Conservation (phyloP, 2,797 vertebrate species). For the Bradypodion ventrale region DNA sequence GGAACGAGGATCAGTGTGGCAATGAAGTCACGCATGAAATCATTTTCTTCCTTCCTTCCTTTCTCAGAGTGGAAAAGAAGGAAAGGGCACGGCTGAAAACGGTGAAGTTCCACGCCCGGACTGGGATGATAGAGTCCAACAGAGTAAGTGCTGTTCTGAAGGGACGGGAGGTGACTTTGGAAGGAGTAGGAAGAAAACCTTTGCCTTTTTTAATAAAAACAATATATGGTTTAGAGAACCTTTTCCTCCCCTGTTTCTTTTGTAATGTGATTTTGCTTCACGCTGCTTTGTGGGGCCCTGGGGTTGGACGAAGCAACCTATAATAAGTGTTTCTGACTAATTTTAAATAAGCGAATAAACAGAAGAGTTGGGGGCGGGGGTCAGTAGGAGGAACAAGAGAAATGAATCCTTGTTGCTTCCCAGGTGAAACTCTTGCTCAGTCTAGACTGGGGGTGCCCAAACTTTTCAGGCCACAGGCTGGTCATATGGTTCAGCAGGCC, state of each 20-base stretch:
- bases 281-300: not conserved
- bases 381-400: not conserved
- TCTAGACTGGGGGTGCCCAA: no score
- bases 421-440: not conserved
- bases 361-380: not conserved
- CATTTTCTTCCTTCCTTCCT: conserved; percentile 52
- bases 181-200: not conserved
- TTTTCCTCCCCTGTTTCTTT: not conserved
- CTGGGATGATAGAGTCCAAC: conserved; percentile 97
- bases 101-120: conserved; percentile 97
- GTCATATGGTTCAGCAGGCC: no score
- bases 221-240: not conserved
- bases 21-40: not conserved
- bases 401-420: not conserved
- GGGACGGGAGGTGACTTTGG: not conserved
- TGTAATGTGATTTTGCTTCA: not conserved
- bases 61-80: conserved; percentile 96
- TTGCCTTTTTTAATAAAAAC: not conserved
- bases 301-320: not conserved
- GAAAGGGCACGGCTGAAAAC: conserved; percentile 99
- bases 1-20: fast-evolving
- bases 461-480: no score
- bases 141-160: conserved; percentile 85
- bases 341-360: not conserved
- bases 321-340: not conserved